Base-by-base conservation (phyloP, 2,113 vertebrate species). In the Mirza zaza region DNA sequence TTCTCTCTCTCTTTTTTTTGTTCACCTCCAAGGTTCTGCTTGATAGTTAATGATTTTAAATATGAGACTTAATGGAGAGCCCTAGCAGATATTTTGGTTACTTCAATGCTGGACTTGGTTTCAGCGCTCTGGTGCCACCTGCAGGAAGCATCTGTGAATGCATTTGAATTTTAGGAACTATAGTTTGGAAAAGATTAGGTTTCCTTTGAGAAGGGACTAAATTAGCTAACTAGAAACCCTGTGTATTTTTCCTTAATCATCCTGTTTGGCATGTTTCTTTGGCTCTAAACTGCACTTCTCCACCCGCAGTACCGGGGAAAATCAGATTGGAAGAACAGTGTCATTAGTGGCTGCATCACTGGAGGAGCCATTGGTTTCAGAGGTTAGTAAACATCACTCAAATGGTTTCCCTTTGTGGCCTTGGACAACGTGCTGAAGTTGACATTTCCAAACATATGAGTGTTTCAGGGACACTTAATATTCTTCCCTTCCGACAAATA, bases 261-360 rank as follows among this genome's bases (percentile, higher is more conserved):
- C 63, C 80, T 70, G 57, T 76, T 45, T 93, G 90, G 75, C n/a
- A 34, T 68, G 13, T 88, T 80, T 91, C 88, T 94, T 65, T 87
- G 95, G 42, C 87, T 85, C 95, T 96, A 29, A 97, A 27, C 71
- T 76, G 42, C 4, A 6, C 65, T 91, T 88, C 88, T 97, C 48
- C 8, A 9, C 77, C 95, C 92, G 1, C 94, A 99, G 99, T 99
- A 99, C 96, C 99, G 99, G 91, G 99, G 99, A 5, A 99, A 98
- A 90, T 99, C 99, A 0, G 99, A 99, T 98, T 99, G 99, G 99
- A 99, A 99, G 98, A 99, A 99, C 25, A 99, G 99, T 0, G 99
- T 99, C 50, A 99, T 99, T 84, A 99, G 99, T 1, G 99, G 99
- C 76, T 99, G 99, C 98, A 99, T 99, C 73, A 99, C 99, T 0